Conservation (phyloP, 1,140 invertebrate genomes). For the Aphelinus certus region DNA sequence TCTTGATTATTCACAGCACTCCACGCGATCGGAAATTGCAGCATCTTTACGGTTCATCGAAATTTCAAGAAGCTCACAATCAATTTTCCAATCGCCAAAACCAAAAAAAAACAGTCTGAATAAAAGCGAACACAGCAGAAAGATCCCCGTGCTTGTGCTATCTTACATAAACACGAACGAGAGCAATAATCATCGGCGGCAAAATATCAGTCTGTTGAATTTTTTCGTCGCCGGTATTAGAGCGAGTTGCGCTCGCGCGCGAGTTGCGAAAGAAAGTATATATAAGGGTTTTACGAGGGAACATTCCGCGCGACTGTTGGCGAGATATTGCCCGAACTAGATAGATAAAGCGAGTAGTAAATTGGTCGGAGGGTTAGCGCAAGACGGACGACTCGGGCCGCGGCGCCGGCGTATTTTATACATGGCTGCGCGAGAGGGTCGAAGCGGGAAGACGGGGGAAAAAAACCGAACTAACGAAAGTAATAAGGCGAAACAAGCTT, state of each 20-base stretch:
- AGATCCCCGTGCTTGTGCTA: too few species aligned
- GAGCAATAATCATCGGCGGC: too few species aligned
- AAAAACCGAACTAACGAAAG: background rate
- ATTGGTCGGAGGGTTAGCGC: conserved; percentile 13
- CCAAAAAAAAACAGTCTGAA: too few species aligned
- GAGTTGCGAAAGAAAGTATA: background rate
- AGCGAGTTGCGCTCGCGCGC: background rate
- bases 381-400: background rate
- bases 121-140: too few species aligned
- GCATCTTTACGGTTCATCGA: too few species aligned
- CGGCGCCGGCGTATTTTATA: background rate
- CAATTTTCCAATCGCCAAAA: too few species aligned
- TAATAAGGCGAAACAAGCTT: background rate
- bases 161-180: too few species aligned
- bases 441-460: background rate
- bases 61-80: too few species aligned
- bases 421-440: background rate
- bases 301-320: conserved; percentile 8
- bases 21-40: too few species aligned
- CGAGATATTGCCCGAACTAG: conserved; percentile 22
- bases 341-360: conserved; percentile 14
- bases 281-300: background rate
- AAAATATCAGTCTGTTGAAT: background rate
- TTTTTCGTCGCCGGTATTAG: conserved; percentile 3
- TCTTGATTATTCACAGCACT: too few species aligned